phyloP scores from a whole-genome alignment of 2,888 invertebrate species.

The Leucania comma region DNA sequence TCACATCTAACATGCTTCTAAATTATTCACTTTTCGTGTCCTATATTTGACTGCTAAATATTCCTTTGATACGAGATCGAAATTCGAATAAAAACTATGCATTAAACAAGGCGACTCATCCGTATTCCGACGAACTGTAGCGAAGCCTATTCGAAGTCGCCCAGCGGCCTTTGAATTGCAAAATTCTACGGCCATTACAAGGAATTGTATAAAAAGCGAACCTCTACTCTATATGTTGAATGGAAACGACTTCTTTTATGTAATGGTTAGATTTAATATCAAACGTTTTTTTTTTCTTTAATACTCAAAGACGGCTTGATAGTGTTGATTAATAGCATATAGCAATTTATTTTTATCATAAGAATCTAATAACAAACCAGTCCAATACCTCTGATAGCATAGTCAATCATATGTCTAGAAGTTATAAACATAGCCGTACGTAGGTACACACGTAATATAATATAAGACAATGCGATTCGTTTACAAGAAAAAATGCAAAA shows the following conservation, averaged over 20 bases:
- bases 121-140: conserved; percentile 72
- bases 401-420: background rate
- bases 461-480: conserved; percentile 12
- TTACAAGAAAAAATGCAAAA: conserved; percentile 19
- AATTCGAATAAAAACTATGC: conserved; percentile 63
- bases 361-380: conserved; percentile 1
- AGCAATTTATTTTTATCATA: conserved; percentile 3
- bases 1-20: conserved; percentile 31
- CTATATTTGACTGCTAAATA: conserved; percentile 55
- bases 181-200: conserved; percentile 76
- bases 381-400: background rate
- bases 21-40: conserved; percentile 50
- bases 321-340: conserved; percentile 29
- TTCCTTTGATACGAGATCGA: conserved; percentile 52
- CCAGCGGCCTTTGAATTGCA: conserved; percentile 81
- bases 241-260: conserved; percentile 58
- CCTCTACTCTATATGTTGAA: conserved; percentile 57
- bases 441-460: too few species aligned
- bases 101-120: conserved; percentile 73
- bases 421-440: conserved; percentile 13
- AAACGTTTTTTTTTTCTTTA: conserved; percentile 33
- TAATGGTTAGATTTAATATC: conserved; percentile 14
- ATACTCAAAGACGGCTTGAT: background rate
- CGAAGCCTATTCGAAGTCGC: conserved; percentile 71
- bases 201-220: conserved; percentile 76